Percentiles rank a stretch among this genome's conserved stretches.
phyloP scores from a whole-genome alignment of 1,140 invertebrate species.

The Procambarus virginalis region DNA sequence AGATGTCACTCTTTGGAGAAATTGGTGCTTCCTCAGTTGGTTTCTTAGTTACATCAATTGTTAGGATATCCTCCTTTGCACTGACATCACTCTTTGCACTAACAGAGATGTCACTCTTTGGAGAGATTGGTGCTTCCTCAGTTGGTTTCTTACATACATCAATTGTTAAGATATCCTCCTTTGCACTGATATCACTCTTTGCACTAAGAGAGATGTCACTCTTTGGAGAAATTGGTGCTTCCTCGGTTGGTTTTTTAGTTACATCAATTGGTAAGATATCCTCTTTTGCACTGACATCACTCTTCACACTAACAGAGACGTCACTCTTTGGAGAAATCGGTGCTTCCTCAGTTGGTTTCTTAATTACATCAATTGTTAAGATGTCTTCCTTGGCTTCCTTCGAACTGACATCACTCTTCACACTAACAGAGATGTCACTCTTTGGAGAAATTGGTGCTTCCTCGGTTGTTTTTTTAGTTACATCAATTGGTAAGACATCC shows the following conservation, averaged over 20 bases:
- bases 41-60: background rate
- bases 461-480: conserved; percentile 3
- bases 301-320: background rate
- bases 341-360: background rate
- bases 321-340: conserved; percentile 40
- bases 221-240: conserved; percentile 26
- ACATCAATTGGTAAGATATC: background rate
- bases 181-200: conserved; percentile 2
- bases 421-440: conserved; percentile 40
- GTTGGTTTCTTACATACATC: background rate
- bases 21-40: background rate
- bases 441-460: conserved; percentile 34
- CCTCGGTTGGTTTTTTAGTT: background rate
- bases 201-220: conserved; percentile 6
- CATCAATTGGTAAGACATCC: background rate
- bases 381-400: background rate
- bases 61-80: background rate
- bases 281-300: background rate
- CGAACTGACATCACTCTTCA: conserved; percentile 13
- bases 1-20: conserved; percentile 39
- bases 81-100: conserved; percentile 25
- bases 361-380: background rate
- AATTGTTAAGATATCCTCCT: background rate
- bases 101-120: conserved; percentile 40
- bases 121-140: conserved; percentile 40